Evolutionary conservation across 2,888 invertebrate genomes (phyloP).

Genomic region (Blomia tropicalis): DNA sequence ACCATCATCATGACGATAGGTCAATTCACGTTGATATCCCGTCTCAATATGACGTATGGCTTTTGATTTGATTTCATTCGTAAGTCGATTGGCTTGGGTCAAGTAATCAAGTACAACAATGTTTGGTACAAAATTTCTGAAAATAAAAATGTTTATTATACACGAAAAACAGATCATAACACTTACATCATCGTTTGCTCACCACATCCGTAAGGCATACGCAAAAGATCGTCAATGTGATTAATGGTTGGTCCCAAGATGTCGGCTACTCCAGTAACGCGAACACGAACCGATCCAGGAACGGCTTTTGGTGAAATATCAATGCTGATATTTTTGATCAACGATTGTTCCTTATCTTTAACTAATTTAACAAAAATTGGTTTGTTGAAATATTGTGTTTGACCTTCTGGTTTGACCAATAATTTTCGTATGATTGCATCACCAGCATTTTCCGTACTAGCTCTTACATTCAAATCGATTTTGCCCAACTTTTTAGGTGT

Average conservation of each 20-base stretch:
- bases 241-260: conserved; percentile 37
- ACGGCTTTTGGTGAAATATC: conserved; percentile 31
- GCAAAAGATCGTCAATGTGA: conserved; percentile 35
- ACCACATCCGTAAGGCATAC: conserved; percentile 39
- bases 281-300: conserved; percentile 30
- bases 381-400: conserved; percentile 30
- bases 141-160: background rate
- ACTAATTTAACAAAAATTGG: conserved; percentile 30
- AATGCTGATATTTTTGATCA: conserved; percentile 24
- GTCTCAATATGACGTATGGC: conserved; percentile 35
- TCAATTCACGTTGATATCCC: conserved; percentile 38
- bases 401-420: conserved; percentile 35
- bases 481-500: conserved; percentile 38
- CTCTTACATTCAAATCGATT: conserved; percentile 36
- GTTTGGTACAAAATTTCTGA: conserved; percentile 36
- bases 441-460: conserved; percentile 33
- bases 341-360: conserved; percentile 12
- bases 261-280: conserved; percentile 35
- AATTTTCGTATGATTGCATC: conserved; percentile 39
- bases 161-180: background rate
- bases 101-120: conserved; percentile 37
- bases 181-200: conserved; percentile 37
- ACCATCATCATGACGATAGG: conserved; percentile 35
- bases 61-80: conserved; percentile 33
- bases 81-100: conserved; percentile 34